Base-by-base conservation (phyloP, 2,888 invertebrate species). In the Galerucella pusilla region DNA sequence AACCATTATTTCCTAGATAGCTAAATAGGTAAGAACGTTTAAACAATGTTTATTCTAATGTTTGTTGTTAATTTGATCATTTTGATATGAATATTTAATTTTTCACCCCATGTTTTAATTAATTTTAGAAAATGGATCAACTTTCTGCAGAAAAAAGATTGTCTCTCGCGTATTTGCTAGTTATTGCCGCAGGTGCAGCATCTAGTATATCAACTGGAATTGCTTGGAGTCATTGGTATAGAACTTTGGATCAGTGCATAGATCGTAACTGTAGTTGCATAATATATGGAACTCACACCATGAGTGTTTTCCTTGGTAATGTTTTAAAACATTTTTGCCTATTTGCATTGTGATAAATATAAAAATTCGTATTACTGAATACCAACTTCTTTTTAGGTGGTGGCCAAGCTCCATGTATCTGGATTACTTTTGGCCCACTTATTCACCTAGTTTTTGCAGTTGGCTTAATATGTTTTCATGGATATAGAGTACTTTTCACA, bases 181-280 rank as follows among this genome's bases (percentile, higher is more conserved):
- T 84, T 64, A 77, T 84, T 57, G 75, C 80, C 60, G 76, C 84
- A 67, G 87, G 87, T 11, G 83, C 84, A 20, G 83, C 82, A 35
- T 83, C 86, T 1, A 86, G 86, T 72, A 88, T 91, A 76, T 90
- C 90, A 65, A 85, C 89, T 49, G 93, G 91, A 4, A 89, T 93
- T 71, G 91, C 92, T 0, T 93, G 92, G 90, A 89, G 91, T 64
- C 93, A 93, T 84, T 93, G 93, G 93, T 89, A 90, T 65, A 88
- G 89, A 20, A 93, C 93, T 0, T 86, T 93, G 2, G 92, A 93
- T 81, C 90, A 91, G 64, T 93, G 93, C 80, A 89, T 90, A 1
- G 91, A 92, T 80, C 90, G 90, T 5, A 93, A 92, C 82, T 93
- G 93, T 82, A 93, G 93, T 60, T 93, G 93, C 81, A 92, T 93